These are phyloP conservation scores for Drosophila ercepeae DNA, from an alignment of 1,140 invertebrate species.

Conservation along the genomic window DNA sequence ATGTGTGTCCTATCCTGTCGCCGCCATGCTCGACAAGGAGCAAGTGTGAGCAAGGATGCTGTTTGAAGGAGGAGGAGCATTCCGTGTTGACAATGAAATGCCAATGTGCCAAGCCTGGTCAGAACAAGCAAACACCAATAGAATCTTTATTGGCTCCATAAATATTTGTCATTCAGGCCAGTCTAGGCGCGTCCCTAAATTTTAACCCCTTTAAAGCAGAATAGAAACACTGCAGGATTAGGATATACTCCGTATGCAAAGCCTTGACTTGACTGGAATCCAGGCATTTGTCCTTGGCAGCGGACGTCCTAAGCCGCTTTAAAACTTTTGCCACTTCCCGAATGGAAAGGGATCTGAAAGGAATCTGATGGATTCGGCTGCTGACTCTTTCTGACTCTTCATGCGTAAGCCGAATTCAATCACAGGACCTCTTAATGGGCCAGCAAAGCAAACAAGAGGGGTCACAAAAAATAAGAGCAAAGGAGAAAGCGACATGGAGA, in stretches of 20 bases:
- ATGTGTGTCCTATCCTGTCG: constrained; percentile 57
- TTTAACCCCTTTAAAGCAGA: constrained; percentile 18
- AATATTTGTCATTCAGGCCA: constrained; percentile 56
- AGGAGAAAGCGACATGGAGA: background rate
- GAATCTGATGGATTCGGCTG: constrained; percentile 54
- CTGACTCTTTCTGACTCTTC: constrained; percentile 62
- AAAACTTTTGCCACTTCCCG: constrained; percentile 33
- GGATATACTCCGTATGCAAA: constrained; percentile 66
- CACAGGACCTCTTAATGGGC: constrained; percentile 55
- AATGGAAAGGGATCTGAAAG: constrained; percentile 3
- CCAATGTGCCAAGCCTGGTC: constrained; percentile 53
- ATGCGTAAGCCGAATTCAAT: constrained; percentile 78
- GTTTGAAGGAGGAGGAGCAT: background rate
- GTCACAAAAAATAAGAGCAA: background rate
- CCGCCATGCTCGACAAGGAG: constrained; percentile 23
- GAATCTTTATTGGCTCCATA: constrained; percentile 74
- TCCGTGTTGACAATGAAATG: constrained; percentile 60
- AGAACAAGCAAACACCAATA: constrained; percentile 72
- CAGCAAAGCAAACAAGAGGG: constrained; percentile 4
- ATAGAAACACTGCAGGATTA: background rate
- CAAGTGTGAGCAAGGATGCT: constrained; percentile 15
- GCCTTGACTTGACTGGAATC: constrained; percentile 34
- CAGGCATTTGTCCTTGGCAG: constrained; percentile 61
- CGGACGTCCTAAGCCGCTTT: constrained; percentile 67
- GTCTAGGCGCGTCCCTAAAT: background rate